phyloP scores from a whole-genome alignment of 2,888 invertebrate species.

The Villa cingulata region DNA sequence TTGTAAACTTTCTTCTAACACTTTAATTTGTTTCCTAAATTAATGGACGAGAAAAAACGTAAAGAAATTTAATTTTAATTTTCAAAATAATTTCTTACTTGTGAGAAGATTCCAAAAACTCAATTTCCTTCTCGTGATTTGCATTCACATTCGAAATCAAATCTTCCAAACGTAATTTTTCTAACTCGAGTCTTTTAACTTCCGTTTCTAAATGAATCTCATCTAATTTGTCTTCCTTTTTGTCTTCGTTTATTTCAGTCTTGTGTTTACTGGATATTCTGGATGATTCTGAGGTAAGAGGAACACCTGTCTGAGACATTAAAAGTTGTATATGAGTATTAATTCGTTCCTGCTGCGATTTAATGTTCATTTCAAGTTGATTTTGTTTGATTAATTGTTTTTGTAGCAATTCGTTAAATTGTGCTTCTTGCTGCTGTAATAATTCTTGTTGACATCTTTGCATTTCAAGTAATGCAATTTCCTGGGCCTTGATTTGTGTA shows the following conservation, averaged over 20 bases:
- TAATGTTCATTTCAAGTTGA: constrained; percentile 31
- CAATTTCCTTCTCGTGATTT: constrained; percentile 34
- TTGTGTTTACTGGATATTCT: background rate
- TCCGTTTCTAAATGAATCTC: constrained; percentile 25
- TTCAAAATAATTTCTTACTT: constrained; percentile 20
- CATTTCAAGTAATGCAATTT: constrained; percentile 29
- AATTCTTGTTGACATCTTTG: constrained; percentile 28
- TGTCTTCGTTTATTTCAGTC: constrained; percentile 1
- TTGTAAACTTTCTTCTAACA: constrained; percentile 27
- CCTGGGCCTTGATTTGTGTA: constrained; percentile 32
- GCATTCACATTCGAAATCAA: constrained; percentile 30
- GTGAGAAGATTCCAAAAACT: constrained; percentile 31
- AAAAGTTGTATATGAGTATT: constrained; percentile 32
- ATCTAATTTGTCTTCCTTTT: background rate
- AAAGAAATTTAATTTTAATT: background rate
- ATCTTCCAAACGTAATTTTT: constrained; percentile 33
- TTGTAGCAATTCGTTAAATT: constrained; percentile 29
- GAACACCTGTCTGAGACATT: constrained; percentile 25
- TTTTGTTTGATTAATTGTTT: constrained; percentile 31
- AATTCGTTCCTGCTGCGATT: constrained; percentile 32
- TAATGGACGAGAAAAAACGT: background rate
- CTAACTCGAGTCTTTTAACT: constrained; percentile 28
- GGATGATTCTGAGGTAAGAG: background rate
- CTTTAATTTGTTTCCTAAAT: constrained; percentile 29
- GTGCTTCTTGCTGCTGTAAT: constrained; percentile 27